phyloP scores from a whole-genome alignment of 2,888 invertebrate genomes.

The Protonemura montana region DNA sequence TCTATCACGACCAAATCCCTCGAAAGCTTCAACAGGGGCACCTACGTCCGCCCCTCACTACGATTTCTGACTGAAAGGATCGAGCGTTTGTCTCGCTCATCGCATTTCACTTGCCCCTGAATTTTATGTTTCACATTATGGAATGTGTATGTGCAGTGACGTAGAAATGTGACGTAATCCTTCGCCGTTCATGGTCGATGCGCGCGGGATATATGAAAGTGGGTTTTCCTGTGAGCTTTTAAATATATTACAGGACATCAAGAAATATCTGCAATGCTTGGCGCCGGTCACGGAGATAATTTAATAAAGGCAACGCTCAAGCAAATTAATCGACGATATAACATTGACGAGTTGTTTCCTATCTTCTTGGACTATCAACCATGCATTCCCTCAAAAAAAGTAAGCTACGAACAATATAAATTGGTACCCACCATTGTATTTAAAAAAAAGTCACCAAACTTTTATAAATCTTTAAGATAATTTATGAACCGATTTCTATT shows the following conservation, averaged over 20 bases:
- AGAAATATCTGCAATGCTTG: neutral
- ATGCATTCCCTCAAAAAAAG: neutral
- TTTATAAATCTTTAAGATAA: too few relatives aligned
- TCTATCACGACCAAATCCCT: constrained; percentile 14
- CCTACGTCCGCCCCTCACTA: constrained; percentile 27
- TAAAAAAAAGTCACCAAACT: neutral
- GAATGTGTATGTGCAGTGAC: constrained; percentile 26
- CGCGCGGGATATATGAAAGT: neutral
- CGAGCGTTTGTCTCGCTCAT: neutral
- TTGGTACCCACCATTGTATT: neutral
- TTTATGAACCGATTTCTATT: neutral
- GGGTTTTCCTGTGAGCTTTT: neutral
- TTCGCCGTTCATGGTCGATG: neutral
- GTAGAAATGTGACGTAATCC: neutral
- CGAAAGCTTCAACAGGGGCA: constrained; percentile 16
- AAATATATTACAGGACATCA: neutral
- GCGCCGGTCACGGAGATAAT: constrained; percentile 1
- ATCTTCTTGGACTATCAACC: constrained; percentile 21
- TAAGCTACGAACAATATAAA: neutral
- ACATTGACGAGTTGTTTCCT: neutral
- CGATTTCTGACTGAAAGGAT: constrained; percentile 30
- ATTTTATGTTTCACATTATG: neutral
- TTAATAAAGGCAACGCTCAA: neutral
- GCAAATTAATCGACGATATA: neutral
- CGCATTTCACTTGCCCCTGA: constrained; percentile 8